Evolutionary conservation across 2,888 invertebrate species (phyloP).

Genomic region (Pterostichus madidus): DNA sequence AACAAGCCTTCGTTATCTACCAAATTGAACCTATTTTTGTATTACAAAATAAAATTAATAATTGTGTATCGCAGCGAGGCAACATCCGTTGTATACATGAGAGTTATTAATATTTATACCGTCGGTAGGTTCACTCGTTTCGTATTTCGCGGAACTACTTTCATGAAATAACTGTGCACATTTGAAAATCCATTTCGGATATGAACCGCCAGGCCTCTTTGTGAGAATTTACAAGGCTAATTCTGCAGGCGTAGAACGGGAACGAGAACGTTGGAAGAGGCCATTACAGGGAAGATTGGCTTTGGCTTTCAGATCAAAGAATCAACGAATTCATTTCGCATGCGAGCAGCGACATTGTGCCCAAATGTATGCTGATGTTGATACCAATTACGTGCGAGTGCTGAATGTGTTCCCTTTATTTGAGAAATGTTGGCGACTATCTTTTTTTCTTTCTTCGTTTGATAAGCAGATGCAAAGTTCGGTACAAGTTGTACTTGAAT

Average conservation of each 20-base stretch:
- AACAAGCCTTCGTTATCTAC: no score
- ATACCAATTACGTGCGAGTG: constrained; percentile 8
- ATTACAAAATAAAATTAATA: no score
- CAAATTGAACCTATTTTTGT: no score
- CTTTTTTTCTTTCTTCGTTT: background rate
- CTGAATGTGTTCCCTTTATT: background rate
- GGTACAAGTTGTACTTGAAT: no score
- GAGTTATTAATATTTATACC: constrained; percentile 24
- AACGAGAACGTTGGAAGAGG: constrained; percentile 8
- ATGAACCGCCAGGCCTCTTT: constrained; percentile 24
- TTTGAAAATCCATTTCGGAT: constrained; percentile 60
- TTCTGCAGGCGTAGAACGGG: constrained; percentile 2
- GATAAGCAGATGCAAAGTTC: no score
- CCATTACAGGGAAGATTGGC: constrained; percentile 24
- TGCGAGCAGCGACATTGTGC: constrained; percentile 34
- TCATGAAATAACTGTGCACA: constrained; percentile 31
- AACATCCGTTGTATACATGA: background rate
- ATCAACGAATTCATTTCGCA: constrained; percentile 54
- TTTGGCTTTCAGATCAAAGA: constrained; percentile 49
- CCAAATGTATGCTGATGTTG: constrained; percentile 20
- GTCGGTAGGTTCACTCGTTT: background rate
- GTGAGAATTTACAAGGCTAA: constrained; percentile 60
- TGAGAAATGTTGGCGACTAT: background rate
- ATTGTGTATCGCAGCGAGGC: background rate
- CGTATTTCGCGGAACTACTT: constrained; percentile 29